Conservation (phyloP, 2,797 vertebrate species). For the Scyliorhinus canicula region DNA sequence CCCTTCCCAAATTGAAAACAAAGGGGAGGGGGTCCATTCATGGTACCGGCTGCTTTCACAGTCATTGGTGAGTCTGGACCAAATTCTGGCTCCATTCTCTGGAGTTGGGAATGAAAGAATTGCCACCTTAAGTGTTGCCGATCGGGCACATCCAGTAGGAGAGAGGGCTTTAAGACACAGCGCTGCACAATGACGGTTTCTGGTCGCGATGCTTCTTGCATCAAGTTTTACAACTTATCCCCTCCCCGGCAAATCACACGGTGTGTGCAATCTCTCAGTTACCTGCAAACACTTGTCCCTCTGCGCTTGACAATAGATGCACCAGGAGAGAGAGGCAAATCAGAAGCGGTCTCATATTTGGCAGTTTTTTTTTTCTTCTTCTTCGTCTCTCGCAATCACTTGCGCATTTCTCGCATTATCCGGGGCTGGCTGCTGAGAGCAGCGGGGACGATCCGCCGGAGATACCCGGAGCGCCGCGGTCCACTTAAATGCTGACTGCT, state of each 20-base stretch:
- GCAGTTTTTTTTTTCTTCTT: background rate
- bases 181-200: background rate
- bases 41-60: too few relatives aligned
- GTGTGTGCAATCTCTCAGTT: background rate
- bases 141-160: background rate
- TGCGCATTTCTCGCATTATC: background rate
- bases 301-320: background rate
- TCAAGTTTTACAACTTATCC: conserved; percentile 8
- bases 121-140: background rate
- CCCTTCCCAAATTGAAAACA: background rate
- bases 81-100: too few relatives aligned
- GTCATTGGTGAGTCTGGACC: background rate
- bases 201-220: background rate
- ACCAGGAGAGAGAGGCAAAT: conserved; percentile 6
- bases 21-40: background rate
- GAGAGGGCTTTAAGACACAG: background rate
- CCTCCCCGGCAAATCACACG: background rate
- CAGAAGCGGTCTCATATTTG: background rate
- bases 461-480: background rate
- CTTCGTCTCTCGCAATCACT: background rate
- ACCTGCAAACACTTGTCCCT: conserved; percentile 31
- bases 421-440: background rate
- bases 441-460: conserved; percentile 19
- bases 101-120: background rate
- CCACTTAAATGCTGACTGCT: conserved; percentile 21